These are phyloP conservation scores for Acrossocheilus fasciatus DNA, from an alignment of 2,797 vertebrate species.

Conservation along the genomic window DNA sequence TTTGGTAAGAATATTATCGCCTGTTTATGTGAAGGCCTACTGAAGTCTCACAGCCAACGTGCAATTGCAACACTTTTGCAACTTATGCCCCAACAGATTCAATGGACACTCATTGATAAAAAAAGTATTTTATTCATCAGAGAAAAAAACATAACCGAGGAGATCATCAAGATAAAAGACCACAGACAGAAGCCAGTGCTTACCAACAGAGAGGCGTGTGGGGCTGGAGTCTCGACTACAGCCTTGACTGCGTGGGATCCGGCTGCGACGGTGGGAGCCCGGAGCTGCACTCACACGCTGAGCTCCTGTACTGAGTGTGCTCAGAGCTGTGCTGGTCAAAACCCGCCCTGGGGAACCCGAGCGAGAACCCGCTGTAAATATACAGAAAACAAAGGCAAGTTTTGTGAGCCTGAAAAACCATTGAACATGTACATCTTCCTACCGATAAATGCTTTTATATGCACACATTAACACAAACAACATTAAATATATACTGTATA, in stretches of 20 bases:
- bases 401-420: neutral
- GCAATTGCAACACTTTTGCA: neutral
- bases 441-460: neutral
- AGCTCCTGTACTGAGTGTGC: constrained; percentile 89
- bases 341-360: constrained; percentile 97
- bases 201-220: constrained; percentile 93
- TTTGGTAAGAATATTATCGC: constrained; percentile 41
- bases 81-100: neutral
- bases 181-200: constrained; percentile 63
- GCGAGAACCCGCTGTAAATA: constrained; percentile 89
- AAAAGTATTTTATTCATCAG: neutral
- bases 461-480: constrained; percentile 3
- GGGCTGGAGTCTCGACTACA: constrained; percentile 97
- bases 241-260: constrained; percentile 96
- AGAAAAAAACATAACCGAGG: neutral
- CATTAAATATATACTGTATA: neutral
- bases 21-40: constrained; percentile 6
- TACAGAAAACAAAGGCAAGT: neutral
- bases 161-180: neutral
- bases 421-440: neutral
- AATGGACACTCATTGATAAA: neutral
- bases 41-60: neutral
- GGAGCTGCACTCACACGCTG: constrained; percentile 81
- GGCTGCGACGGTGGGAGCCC: constrained; percentile 88
- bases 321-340: constrained; percentile 90